Conservation (phyloP, 1,140 invertebrate species). For the Paralvinella palmiformis region DNA sequence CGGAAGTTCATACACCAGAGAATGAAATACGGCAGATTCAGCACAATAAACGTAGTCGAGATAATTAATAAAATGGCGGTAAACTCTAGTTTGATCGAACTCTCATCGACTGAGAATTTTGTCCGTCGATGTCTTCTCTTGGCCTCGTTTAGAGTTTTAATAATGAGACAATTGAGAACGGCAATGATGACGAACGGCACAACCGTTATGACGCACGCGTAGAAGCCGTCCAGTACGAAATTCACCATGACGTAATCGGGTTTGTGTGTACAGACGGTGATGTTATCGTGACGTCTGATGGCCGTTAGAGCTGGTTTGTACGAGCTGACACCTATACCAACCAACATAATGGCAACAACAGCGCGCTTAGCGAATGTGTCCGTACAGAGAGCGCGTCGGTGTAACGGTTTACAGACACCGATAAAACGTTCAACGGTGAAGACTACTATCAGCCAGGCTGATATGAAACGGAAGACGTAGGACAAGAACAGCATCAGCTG, state of each 20-base stretch:
- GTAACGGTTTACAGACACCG: conserved; percentile 22
- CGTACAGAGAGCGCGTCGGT: conserved; percentile 7
- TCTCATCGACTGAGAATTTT: conserved; percentile 20
- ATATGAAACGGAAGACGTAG: conserved; percentile 38
- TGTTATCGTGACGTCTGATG: background rate
- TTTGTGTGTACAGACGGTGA: conserved; percentile 19
- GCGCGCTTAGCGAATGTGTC: conserved; percentile 23
- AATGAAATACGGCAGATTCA: conserved; percentile 33
- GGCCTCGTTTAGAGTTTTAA: conserved; percentile 24
- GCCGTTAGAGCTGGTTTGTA: conserved; percentile 22
- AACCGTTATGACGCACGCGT: conserved; percentile 32
- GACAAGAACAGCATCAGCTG: conserved; percentile 33
- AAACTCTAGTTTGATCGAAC: conserved; percentile 30
- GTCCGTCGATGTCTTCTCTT: conserved; percentile 17
- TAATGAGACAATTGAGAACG: conserved; percentile 32
- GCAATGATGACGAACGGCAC: conserved; percentile 36
- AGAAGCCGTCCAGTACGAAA: conserved; percentile 34
- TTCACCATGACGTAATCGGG: conserved; percentile 23
- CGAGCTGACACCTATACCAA: conserved; percentile 24
- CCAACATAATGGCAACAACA: conserved; percentile 20
- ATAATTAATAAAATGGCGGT: conserved; percentile 29
- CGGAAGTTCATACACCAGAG: conserved; percentile 25
- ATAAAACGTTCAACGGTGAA: conserved; percentile 42
- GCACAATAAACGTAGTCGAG: conserved; percentile 29
- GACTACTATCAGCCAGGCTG: conserved; percentile 40